Evolutionary conservation across 2,797 vertebrate species (phyloP).

Genomic region (Onychomys torridus): DNA sequence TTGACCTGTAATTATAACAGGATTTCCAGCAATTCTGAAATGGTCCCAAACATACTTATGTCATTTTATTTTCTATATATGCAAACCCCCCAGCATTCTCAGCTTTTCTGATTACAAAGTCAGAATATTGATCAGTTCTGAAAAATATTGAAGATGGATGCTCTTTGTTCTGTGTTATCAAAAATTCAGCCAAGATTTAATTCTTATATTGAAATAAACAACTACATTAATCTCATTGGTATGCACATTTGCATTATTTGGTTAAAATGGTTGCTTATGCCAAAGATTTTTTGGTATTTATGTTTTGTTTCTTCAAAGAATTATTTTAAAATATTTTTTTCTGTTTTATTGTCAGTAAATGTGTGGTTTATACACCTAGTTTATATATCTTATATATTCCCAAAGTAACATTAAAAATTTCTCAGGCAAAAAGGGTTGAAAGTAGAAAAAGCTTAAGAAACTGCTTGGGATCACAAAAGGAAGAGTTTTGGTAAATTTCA

Average conservation of each 20-base stretch:
- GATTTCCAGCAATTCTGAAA: neutral
- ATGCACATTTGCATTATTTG: neutral
- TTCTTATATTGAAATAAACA: neutral
- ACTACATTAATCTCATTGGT: neutral
- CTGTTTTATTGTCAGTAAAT: neutral
- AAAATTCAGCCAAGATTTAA: neutral
- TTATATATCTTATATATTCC: neutral
- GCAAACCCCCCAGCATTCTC: neutral
- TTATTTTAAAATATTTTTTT: neutral
- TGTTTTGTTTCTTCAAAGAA: neutral
- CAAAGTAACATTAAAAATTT: neutral
- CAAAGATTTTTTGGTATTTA: neutral
- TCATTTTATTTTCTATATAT: neutral
- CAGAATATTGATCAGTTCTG: neutral
- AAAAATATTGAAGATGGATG: neutral
- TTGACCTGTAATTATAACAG: neutral
- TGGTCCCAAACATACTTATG: neutral
- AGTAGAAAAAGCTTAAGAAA: neutral
- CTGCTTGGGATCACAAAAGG: neutral
- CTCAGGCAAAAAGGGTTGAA: neutral
- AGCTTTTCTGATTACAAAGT: neutral
- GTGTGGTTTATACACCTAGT: neutral
- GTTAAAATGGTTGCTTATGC: neutral
- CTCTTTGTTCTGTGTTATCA: neutral
- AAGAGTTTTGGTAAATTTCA: slow-evolving; percentile 18